phyloP scores from a whole-genome alignment of 1,140 invertebrate species.

The Drosophila erecta region DNA sequence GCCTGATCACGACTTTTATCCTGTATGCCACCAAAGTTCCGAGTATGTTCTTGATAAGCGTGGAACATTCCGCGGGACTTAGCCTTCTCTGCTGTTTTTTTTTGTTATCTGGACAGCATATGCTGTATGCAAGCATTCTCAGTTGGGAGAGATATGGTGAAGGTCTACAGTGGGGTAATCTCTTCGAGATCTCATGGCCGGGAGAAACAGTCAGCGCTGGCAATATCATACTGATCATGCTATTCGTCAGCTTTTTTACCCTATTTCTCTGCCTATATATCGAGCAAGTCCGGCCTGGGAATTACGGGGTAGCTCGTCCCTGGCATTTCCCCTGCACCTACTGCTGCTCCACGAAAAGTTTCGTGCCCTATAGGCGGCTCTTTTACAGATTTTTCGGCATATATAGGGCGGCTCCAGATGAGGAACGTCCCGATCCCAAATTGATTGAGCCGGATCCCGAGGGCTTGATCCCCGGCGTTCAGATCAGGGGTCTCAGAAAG shows the following conservation, averaged over 20 bases:
- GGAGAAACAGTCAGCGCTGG: slow-evolving; percentile 86
- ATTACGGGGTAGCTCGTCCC: slow-evolving; percentile 88
- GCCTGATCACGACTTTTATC: background rate
- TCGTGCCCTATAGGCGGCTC: slow-evolving; percentile 7
- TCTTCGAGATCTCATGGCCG: background rate
- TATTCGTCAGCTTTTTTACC: slow-evolving; percentile 78
- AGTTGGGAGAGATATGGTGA: background rate
- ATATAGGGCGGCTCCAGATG: background rate
- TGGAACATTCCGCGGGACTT: too few species aligned
- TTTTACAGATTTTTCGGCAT: background rate
- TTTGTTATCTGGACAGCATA: background rate
- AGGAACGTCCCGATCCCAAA: background rate
- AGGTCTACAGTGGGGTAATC: slow-evolving; percentile 13
- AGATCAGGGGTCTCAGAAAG: slow-evolving; percentile 84
- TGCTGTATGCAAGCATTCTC: background rate
- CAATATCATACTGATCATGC: slow-evolving; percentile 83
- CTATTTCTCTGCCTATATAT: slow-evolving; percentile 89
- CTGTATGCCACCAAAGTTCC: background rate
- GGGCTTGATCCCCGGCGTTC: slow-evolving; percentile 2
- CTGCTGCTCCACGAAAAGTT: slow-evolving; percentile 60
- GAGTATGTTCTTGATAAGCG: too few species aligned
- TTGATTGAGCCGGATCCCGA: slow-evolving; percentile 62
- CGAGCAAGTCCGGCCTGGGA: slow-evolving; percentile 89
- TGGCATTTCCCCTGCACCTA: slow-evolving; percentile 90
- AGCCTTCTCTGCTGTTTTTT: background rate